phyloP scores from a whole-genome alignment of 2,797 vertebrate species.

The Sebastes minor region DNA sequence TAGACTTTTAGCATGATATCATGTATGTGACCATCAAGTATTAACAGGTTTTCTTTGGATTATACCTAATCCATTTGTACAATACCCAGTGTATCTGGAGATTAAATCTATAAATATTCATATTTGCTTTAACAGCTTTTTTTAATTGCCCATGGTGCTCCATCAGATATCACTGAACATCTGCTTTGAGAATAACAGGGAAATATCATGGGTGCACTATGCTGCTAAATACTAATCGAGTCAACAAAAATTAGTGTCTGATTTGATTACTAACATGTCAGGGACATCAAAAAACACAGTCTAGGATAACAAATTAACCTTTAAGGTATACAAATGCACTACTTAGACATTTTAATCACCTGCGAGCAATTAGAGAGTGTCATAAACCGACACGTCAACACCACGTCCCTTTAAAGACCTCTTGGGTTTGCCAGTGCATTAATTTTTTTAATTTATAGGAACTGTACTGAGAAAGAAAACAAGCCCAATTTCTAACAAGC shows the following conservation, averaged over 20 bases:
- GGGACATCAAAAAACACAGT: conserved; percentile 31
- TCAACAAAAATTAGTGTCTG: conserved; percentile 58
- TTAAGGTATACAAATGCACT: conserved; percentile 34
- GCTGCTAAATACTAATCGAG: conserved; percentile 61
- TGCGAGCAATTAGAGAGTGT: neutral
- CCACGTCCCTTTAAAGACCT: neutral
- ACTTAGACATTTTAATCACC: conserved; percentile 38
- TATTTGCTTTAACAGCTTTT: conserved; percentile 20
- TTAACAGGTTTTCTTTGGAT: neutral
- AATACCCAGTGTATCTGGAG: neutral
- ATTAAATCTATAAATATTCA: neutral
- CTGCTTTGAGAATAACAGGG: conserved; percentile 49
- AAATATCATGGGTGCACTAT: conserved; percentile 40
- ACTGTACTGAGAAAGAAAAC: conserved; percentile 17
- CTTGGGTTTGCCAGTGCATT: conserved; percentile 14
- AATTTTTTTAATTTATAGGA: conserved; percentile 41
- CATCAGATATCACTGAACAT: conserved; percentile 49
- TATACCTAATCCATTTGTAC: neutral
- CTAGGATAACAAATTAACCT: conserved; percentile 38
- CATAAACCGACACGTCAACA: neutral
- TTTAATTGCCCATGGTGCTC: neutral
- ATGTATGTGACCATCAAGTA: neutral
- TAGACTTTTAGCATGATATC: neutral
- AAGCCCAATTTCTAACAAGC: conserved; percentile 5
- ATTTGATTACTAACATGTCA: conserved; percentile 54